Conservation (phyloP, 2,888 invertebrate species). For the Hirtodrosophila alboralis region DNA sequence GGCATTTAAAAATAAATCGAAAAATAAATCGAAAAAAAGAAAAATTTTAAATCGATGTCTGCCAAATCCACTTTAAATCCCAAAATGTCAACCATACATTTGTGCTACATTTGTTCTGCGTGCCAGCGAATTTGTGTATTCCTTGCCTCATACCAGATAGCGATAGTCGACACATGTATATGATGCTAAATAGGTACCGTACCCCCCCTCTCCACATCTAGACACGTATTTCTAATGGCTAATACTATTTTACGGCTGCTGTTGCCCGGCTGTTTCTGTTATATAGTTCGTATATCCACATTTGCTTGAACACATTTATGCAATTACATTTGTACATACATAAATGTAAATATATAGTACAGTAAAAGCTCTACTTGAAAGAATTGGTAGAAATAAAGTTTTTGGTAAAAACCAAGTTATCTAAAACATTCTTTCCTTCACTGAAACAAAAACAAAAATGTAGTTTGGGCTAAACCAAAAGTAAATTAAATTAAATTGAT, state of each 20-base stretch:
- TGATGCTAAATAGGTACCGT: constrained; percentile 13
- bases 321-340: background rate
- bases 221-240: constrained; percentile 10
- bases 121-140: constrained; percentile 16
- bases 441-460: too few relatives aligned
- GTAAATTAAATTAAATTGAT: too few relatives aligned
- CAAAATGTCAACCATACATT: constrained; percentile 69
- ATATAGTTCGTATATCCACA: constrained; percentile 5
- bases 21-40: constrained; percentile 15
- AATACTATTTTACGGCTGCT: constrained; percentile 33
- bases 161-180: constrained; percentile 25
- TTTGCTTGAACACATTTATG: background rate
- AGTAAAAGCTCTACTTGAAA: too few relatives aligned
- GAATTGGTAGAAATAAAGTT: too few relatives aligned
- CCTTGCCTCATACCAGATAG: constrained; percentile 13
- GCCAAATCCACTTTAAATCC: constrained; percentile 58
- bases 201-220: background rate
- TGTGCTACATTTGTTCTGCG: constrained; percentile 48
- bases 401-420: too few relatives aligned
- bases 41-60: constrained; percentile 62
- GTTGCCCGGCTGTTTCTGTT: constrained; percentile 14
- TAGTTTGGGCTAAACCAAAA: too few relatives aligned
- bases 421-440: too few relatives aligned
- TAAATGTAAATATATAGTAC: background rate
- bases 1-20: constrained; percentile 61